A percentile compares a stretch with the other conserved stretches of the same genome.
These are phyloP conservation scores for Nematopogon swammerdamellus DNA, from an alignment of 2,888 invertebrate species.

Conservation along the genomic window DNA sequence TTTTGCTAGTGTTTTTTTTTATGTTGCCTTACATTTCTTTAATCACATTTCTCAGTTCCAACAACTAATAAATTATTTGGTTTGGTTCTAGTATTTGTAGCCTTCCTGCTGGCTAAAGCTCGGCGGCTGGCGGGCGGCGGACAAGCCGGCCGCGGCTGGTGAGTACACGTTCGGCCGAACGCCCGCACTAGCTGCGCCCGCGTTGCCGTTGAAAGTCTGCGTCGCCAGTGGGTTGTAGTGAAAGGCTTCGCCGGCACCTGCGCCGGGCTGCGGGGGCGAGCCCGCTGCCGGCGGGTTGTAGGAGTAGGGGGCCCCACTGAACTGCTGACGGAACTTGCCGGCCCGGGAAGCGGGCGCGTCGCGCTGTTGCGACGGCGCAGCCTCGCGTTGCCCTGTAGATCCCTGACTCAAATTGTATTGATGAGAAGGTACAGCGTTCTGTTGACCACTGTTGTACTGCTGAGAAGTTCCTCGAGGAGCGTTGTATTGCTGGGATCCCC, in stretches of 20 bases:
- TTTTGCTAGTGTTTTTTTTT: too few species aligned
- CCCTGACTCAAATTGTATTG: too few species aligned
- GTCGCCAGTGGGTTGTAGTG: too few species aligned
- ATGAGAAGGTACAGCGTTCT: background rate
- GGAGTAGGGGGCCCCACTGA: too few species aligned
- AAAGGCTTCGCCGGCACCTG: background rate
- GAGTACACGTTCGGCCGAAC: background rate
- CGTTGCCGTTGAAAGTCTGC: too few species aligned
- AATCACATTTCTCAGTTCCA: too few species aligned
- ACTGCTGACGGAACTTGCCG: too few species aligned
- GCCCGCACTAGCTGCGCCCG: background rate
- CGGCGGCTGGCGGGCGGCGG: slow-evolving; percentile 38
- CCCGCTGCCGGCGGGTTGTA: background rate
- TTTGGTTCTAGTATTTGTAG: slow-evolving; percentile 44
- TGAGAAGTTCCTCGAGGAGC: too few species aligned
- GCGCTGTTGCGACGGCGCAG: slow-evolving; percentile 1
- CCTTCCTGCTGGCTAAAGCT: slow-evolving; percentile 43
- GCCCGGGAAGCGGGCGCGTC: too few species aligned
- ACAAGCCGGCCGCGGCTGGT: slow-evolving; percentile 16
- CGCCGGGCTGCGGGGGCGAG: background rate
- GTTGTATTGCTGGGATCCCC: background rate
- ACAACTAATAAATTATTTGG: too few species aligned
- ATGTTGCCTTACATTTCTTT: too few species aligned
- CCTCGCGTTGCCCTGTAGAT: slow-evolving; percentile 20
- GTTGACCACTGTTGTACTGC: background rate